Evolutionary conservation across 2,113 vertebrate species (phyloP).

Genomic region (Cryptomyrus ogoouensis): DNA sequence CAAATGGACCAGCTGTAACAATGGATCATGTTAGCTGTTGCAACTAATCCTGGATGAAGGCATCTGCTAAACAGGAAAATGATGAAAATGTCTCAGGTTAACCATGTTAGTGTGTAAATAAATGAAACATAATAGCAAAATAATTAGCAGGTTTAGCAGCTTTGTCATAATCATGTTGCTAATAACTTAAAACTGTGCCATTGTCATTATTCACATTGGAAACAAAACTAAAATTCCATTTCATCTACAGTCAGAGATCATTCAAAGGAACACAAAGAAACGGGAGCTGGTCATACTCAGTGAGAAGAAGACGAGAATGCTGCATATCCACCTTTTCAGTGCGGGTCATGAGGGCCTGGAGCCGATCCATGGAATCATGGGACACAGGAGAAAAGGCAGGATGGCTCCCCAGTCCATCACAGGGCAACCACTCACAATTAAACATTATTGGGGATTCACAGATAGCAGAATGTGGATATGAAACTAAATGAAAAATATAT

Average conservation of each 20-base stretch:
- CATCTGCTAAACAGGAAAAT: neutral
- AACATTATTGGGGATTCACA: neutral
- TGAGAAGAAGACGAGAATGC: neutral
- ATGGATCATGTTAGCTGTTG: neutral
- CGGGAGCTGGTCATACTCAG: neutral
- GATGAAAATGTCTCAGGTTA: neutral
- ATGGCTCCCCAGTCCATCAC: neutral
- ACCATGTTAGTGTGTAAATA: constrained; percentile 32
- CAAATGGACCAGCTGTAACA: neutral
- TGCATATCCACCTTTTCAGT: neutral
- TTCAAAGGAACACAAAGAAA: neutral
- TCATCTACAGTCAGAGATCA: neutral
- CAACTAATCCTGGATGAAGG: neutral
- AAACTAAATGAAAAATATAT: neutral
- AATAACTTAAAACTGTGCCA: constrained; percentile 53
- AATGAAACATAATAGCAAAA: constrained; percentile 39
- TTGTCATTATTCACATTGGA: constrained; percentile 25
- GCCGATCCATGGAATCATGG: neutral
- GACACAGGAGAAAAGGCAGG: neutral
- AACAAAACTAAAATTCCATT: neutral
- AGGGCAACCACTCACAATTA: neutral
- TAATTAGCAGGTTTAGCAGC: constrained; percentile 44
- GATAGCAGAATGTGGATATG: neutral
- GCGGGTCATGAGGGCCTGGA: neutral
- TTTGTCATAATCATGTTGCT: constrained; percentile 41